A percentile compares a stretch with the other conserved stretches of the same genome.
Conservation (phyloP, 2,113 vertebrate species). For the Axis porcinus region DNA sequence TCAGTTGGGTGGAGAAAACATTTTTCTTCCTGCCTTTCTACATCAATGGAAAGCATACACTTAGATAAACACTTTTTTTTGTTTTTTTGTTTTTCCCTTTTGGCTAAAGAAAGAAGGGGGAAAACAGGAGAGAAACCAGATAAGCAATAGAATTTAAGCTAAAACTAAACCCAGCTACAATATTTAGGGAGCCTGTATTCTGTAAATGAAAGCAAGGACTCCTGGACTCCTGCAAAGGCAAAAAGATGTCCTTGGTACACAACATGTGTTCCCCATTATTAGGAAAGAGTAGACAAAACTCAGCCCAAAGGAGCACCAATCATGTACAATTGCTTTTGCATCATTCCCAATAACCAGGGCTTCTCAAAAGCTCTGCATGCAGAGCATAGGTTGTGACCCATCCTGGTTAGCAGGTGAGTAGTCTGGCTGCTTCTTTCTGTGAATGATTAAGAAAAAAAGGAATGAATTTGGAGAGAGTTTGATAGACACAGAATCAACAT, state of each 20-base stretch:
- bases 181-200: not conserved
- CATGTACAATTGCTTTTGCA: conserved; percentile 50
- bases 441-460: not conserved
- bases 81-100: conserved; percentile 5
- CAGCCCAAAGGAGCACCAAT: conserved; percentile 36
- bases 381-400: conserved; percentile 39
- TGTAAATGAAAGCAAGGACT: conserved; percentile 55
- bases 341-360: not conserved
- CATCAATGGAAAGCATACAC: not conserved
- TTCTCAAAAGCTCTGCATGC: conserved; percentile 57
- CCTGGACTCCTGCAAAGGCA: conserved; percentile 49
- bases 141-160: conserved; percentile 20
- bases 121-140: not conserved
- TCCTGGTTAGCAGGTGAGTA: conserved; percentile 31
- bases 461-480: conserved; percentile 27
- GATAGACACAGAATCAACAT: not conserved
- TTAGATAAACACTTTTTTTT: not conserved
- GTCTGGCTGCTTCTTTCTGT: conserved; percentile 15
- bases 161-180: conserved; percentile 1
- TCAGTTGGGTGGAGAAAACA: not conserved
- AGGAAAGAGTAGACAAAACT: conserved; percentile 34
- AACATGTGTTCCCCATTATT: conserved; percentile 41
- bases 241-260: conserved; percentile 23
- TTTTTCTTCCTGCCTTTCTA: not conserved
- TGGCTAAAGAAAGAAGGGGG: conserved; percentile 7